A percentile compares a stretch with the other conserved stretches of the same genome.
phyloP scores from a whole-genome alignment of 2,113 vertebrate species.

The Mastomys coucha region DNA sequence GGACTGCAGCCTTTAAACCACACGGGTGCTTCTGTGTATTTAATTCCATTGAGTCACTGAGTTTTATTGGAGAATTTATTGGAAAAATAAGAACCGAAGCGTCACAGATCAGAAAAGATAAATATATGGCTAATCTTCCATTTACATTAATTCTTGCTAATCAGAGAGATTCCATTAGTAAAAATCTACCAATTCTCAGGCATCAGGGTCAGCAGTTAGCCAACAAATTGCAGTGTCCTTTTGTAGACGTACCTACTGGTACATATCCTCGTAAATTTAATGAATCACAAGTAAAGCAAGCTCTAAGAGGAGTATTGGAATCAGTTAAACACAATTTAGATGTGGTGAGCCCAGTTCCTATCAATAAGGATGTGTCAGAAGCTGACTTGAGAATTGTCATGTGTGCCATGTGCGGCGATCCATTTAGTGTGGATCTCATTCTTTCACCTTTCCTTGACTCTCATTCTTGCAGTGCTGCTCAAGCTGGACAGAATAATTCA shows the following conservation, averaged over 20 bases:
- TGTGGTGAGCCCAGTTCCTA: conserved; percentile 93
- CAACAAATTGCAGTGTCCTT: conserved; percentile 99
- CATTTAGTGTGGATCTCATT: conserved; percentile 98
- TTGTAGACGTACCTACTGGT: conserved; percentile 95
- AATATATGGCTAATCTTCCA: conserved; percentile 93
- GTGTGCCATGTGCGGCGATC: conserved; percentile 99
- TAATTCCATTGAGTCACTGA: conserved; percentile 97
- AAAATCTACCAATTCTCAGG: conserved; percentile 97
- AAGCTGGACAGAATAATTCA: conserved; percentile 96
- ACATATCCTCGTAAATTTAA: conserved; percentile 98
- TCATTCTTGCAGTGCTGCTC: conserved; percentile 96
- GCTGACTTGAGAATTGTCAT: conserved; percentile 97
- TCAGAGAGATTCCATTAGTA: conserved; percentile 95
- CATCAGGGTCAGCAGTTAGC: conserved; percentile 98
- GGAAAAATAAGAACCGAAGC: conserved; percentile 96
- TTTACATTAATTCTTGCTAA: conserved; percentile 98
- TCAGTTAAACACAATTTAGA: conserved; percentile 97
- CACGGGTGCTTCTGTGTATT: conserved; percentile 99
- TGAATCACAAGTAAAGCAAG: conserved; percentile 97
- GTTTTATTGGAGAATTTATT: conserved; percentile 96
- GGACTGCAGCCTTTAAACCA: conserved; percentile 95
- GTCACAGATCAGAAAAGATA: conserved; percentile 94
- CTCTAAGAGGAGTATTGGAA: conserved; percentile 95
- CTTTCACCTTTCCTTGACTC: conserved; percentile 99
- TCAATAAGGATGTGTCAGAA: conserved; percentile 97